Conservation (phyloP, 2,797 vertebrate genomes). For the Bovichtus variegatus region DNA sequence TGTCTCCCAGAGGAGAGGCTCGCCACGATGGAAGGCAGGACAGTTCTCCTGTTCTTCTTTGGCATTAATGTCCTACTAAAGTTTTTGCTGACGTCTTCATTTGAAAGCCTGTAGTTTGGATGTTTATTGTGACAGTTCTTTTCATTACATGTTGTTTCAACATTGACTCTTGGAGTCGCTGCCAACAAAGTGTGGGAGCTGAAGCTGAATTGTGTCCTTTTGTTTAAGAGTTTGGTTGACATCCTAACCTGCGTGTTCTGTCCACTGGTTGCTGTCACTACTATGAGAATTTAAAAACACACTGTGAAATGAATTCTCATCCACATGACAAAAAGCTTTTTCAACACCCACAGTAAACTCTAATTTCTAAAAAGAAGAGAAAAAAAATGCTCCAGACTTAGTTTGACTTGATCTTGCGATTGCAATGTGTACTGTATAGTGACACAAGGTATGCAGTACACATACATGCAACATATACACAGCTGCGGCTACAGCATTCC, state of each 20-base stretch:
- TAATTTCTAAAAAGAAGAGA: not conserved
- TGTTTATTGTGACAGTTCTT: not conserved
- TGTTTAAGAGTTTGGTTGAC: not conserved
- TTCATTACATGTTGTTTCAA: slow-evolving; percentile 10
- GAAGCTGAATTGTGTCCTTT: not conserved
- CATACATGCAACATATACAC: slow-evolving; percentile 29
- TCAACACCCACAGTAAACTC: not conserved
- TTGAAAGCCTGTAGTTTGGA: not conserved
- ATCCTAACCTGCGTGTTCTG: not conserved
- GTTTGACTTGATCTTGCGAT: not conserved
- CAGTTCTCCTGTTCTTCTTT: slow-evolving; percentile 26
- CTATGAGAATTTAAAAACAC: not conserved
- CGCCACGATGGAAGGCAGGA: slow-evolving; percentile 20
- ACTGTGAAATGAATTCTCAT: not conserved
- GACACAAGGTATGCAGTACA: slow-evolving; percentile 14
- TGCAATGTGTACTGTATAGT: not conserved
- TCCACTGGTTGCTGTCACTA: not conserved
- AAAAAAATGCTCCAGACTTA: not conserved
- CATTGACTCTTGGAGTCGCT: not conserved
- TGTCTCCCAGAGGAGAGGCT: slow-evolving; percentile 23
- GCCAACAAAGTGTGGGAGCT: slow-evolving; percentile 4
- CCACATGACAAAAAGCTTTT: not conserved
- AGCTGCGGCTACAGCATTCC: slow-evolving; percentile 40
- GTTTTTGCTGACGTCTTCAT: slow-evolving; percentile 23
- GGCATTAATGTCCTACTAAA: not conserved